Percentiles rank a stretch among this genome's conserved stretches.
These are phyloP conservation scores for Babylonia areolata DNA, from an alignment of 1,140 invertebrate species.

Conservation along the genomic window DNA sequence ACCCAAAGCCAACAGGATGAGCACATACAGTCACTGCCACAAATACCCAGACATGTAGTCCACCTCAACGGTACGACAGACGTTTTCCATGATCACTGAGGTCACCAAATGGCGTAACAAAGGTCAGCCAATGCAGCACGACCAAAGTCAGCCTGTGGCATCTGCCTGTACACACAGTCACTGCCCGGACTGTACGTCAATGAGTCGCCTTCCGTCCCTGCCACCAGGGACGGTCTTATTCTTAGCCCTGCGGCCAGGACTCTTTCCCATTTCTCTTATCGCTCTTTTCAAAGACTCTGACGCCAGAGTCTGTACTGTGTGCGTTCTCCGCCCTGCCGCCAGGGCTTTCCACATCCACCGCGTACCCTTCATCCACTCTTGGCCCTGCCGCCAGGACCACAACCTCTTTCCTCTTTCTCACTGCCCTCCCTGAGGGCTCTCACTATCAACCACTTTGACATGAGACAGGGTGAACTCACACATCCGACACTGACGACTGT, in stretches of 20 bases:
- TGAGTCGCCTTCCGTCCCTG: neutral
- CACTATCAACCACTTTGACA: too few relatives aligned
- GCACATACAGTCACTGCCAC: neutral
- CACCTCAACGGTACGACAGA: neutral
- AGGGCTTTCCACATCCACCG: neutral
- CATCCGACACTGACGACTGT: too few relatives aligned
- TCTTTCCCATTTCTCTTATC: neutral
- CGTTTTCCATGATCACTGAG: neutral
- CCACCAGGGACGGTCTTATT: neutral
- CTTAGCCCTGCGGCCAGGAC: conserved; percentile 15
- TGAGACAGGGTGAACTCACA: too few relatives aligned
- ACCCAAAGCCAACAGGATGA: neutral
- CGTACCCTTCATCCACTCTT: neutral
- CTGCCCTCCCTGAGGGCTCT: too few relatives aligned
- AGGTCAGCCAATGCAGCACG: neutral
- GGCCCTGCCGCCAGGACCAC: too few relatives aligned
- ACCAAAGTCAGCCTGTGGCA: neutral
- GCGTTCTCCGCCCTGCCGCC: neutral
- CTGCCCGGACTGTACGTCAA: neutral
- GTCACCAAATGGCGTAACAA: conserved; percentile 7
- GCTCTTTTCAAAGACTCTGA: neutral
- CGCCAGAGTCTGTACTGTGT: neutral
- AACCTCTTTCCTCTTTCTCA: too few relatives aligned
- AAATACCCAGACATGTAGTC: neutral
- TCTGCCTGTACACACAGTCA: conserved; percentile 18